Evolutionary conservation across 2,113 vertebrate species (phyloP).

Genomic region (Hippocampus barbouri): DNA sequence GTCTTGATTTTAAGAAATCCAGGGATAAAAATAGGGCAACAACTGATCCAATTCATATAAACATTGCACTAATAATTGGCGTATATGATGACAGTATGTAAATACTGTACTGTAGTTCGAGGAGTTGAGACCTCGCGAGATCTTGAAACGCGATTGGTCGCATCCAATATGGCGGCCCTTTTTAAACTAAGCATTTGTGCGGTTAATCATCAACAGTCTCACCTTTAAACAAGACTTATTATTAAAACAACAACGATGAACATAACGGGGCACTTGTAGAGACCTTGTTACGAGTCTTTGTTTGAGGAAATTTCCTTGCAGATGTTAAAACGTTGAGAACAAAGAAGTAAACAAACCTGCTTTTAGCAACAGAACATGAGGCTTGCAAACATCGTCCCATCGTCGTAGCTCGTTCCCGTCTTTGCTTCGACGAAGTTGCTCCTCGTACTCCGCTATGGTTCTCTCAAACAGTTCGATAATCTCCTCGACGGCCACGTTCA

Average conservation of each 20-base stretch:
- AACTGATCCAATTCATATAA: neutral
- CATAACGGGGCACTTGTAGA: neutral
- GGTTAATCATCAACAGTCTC: no score
- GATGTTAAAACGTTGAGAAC: neutral
- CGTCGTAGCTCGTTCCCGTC: neutral
- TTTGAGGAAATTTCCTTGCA: neutral
- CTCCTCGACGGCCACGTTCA: neutral
- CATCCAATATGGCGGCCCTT: no score
- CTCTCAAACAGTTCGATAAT: neutral
- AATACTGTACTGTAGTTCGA: neutral
- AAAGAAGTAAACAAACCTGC: neutral
- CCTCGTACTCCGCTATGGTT: slow-evolving; percentile 3
- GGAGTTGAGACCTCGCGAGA: no score
- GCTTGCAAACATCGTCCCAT: neutral
- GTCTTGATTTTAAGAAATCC: neutral
- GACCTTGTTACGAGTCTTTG: neutral
- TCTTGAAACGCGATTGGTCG: no score
- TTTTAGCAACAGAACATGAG: neutral
- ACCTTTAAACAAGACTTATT: no score
- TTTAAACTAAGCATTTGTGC: no score
- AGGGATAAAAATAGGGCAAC: neutral
- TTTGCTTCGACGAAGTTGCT: slow-evolving; percentile 2
- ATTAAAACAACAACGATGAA: neutral
- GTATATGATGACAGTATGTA: no score
- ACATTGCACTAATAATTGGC: neutral